Base-by-base conservation (phyloP, 2,797 vertebrate genomes). In the Peromyscus melanophrys region DNA sequence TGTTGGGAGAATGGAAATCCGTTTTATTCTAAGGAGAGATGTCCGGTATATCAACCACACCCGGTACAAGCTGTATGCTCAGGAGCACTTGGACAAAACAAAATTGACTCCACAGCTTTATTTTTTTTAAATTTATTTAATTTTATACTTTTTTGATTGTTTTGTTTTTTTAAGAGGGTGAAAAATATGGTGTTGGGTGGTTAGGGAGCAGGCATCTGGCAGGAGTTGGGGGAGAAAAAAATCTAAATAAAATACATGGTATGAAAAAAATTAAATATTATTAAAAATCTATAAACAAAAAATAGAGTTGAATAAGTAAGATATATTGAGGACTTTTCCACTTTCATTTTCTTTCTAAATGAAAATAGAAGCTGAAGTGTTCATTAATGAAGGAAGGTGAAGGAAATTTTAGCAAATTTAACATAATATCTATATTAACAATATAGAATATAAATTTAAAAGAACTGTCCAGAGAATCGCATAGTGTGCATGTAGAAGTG, bases 361-460 rank as follows among this genome's bases (percentile, higher is more conserved):
- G 34, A 55, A 95, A 91, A 87, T 29, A 63, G 55, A 77, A 78
- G 2, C 55, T 52, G 89, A 57, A n/a, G 14, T n/a, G 49, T 31
- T 57, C 80, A 75, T 77, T 91, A 95, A 63, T 77, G 90, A 93
- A 7, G 2, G 40, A 80, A 92, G 10, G 4, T 63, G 14, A 87
- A 63, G 16, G 78, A 95, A 90, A 95, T 63, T 76, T 55, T 10
- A 29, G 5, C 43, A 87, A 84, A 87, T 75, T 52, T 91, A 96
- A 85, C 80, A 75, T 14, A 13, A 75, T 12, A 13, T 96, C 92
- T 81, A 46, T 55, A 89, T 49, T n/a, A 71, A 46, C 77, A 90
- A 69, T 40, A 37, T 49, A 67, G 29, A 92, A 77, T 63, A 90
- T 43, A 83, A 37, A 55, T 6, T 52, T 2, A 52, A 80, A 46